Percentiles rank a stretch among this genome's conserved stretches.
phyloP scores from a whole-genome alignment of 2,113 vertebrate species.

The Erinaceus europaeus region DNA sequence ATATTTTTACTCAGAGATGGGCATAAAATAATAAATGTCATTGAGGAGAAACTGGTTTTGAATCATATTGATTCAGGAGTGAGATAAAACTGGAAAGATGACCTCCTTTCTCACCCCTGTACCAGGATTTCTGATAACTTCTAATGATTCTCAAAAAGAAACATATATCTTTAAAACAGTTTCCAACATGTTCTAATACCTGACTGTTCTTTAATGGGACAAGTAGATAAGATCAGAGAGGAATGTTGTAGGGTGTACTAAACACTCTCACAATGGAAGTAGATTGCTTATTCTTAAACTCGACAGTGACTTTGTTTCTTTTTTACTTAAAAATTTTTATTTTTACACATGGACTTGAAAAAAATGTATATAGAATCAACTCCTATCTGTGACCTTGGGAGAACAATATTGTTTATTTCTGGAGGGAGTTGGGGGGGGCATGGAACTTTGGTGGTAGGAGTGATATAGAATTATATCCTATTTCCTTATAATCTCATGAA shows the following conservation, averaged over 20 bases:
- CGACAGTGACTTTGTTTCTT: slow-evolving; percentile 35
- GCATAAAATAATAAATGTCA: background rate
- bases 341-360: too few relatives aligned
- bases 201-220: background rate
- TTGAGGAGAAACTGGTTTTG: background rate
- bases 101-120: background rate
- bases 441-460: too few relatives aligned
- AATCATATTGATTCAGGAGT: background rate
- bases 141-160: background rate
- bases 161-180: background rate
- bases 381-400: too few relatives aligned
- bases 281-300: background rate
- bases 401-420: too few relatives aligned
- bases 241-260: background rate
- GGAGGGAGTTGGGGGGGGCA: too few relatives aligned
- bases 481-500: too few relatives aligned
- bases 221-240: background rate
- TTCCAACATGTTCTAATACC: background rate
- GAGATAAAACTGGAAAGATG: background rate
- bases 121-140: background rate
- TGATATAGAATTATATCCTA: too few relatives aligned
- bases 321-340: too few relatives aligned
- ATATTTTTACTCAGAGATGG: background rate
- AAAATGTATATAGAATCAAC: too few relatives aligned
- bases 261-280: background rate